Evolutionary conservation across 2,113 vertebrate genomes (phyloP), one percentile per base, ranked within the genome.

Genomic region (Xiphophorus couchianus): DNA sequence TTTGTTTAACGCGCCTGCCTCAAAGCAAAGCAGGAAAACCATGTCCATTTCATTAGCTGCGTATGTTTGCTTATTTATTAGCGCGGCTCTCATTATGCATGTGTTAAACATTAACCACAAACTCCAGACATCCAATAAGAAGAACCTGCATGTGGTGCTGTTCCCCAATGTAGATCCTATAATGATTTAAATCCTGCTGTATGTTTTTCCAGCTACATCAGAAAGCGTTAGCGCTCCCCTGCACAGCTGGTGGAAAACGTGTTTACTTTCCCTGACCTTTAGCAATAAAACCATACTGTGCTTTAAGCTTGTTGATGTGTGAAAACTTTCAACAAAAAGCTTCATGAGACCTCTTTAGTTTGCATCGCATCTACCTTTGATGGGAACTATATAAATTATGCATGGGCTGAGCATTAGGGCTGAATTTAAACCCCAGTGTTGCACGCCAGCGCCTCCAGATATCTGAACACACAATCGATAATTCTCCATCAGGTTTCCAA

Each of bases 401-500:
- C 87, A 93, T 93, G 88, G 75, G 48, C 90, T 90, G 91, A 76
- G 88, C 85, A 92, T 93, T 90, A 90, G 91, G 87, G 85, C 80
- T 85, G 82, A 86, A 88, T 91, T 92, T 91, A 93, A 94, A 93
- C 86, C 90, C 90, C 84, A 88, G 85, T 90, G 87, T 91, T 93
- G 87, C 93, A 93, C 90, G 93, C 87, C 87, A 93, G 86, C 61
- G 80, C 91, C 92, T 92, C 74, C 75, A 93, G 93, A 94, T 93
- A 93, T 93, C 92, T 94, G 91, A 93, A 90, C 85, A 93, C 86
- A 86, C 86, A 91, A 94, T 93, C 92, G 88, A 94, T 94, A 93
- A 90, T 92, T 93, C 93, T 92, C 91, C 88, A 93, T 94, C 91
- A 93, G 90, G 83, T 90, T 91, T 92, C 79, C 81, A 73, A 86